Percentiles rank a stretch among this genome's conserved stretches.
phyloP scores from a whole-genome alignment of 2,797 vertebrate genomes.

The Lutra lutra region DNA sequence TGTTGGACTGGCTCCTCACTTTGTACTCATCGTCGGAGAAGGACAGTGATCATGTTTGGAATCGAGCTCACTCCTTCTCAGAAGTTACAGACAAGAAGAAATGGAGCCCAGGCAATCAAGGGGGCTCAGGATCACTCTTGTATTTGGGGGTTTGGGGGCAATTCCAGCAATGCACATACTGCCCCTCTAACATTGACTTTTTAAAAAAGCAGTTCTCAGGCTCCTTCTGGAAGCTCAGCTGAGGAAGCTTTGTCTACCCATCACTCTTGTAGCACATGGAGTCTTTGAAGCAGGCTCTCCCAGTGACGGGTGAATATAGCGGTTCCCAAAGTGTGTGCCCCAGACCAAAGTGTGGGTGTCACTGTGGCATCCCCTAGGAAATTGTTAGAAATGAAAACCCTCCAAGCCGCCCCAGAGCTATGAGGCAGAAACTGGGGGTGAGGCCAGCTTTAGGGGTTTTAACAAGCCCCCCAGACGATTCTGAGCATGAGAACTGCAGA shows the following conservation, averaged over 20 bases:
- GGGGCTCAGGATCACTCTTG: neutral
- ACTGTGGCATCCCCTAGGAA: neutral
- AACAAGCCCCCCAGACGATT: neutral
- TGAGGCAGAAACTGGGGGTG: neutral
- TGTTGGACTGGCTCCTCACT: neutral
- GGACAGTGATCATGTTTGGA: neutral
- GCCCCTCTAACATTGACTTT: neutral
- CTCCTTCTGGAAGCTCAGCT: neutral
- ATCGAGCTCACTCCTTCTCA: neutral
- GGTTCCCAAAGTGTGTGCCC: neutral
- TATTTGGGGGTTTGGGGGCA: neutral
- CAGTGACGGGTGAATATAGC: neutral
- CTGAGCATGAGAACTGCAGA: neutral
- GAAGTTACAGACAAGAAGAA: neutral
- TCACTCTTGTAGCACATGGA: neutral
- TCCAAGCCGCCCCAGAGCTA: neutral
- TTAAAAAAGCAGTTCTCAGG: neutral
- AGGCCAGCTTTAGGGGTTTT: neutral
- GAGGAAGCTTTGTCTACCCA: neutral
- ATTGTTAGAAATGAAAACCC: neutral
- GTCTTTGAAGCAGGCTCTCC: neutral
- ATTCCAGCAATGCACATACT: neutral
- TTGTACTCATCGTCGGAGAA: neutral
- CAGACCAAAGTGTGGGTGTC: neutral
- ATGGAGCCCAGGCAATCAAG: neutral